Percentiles rank a stretch among this genome's conserved stretches.
These are phyloP conservation scores for Cathartes aura DNA, from an alignment of 2,113 vertebrate genomes.

Conservation along the genomic window DNA sequence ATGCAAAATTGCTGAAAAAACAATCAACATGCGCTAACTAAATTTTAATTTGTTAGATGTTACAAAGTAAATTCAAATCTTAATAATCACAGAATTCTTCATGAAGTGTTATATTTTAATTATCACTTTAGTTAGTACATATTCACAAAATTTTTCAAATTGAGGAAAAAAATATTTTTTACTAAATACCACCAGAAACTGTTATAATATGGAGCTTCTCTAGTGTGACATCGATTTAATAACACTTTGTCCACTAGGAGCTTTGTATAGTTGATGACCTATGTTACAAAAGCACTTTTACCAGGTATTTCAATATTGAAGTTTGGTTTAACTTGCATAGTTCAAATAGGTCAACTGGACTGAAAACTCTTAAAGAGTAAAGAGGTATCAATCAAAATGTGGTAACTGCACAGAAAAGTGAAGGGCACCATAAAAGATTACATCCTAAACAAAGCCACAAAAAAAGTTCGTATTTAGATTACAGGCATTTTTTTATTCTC, in stretches of 20 bases:
- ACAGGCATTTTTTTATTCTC: not conserved
- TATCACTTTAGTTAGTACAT: not conserved
- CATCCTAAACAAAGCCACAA: not conserved
- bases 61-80: not conserved
- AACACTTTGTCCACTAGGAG: not conserved
- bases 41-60: not conserved
- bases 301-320: not conserved
- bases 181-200: not conserved
- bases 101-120: not conserved
- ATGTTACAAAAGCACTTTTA: not conserved
- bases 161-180: fast-evolving
- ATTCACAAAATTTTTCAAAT: not conserved
- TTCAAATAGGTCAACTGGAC: not conserved
- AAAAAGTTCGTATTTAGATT: not conserved
- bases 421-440: not conserved
- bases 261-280: not conserved
- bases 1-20: constrained; percentile 31
- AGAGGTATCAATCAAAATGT: not conserved
- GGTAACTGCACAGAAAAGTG: not conserved
- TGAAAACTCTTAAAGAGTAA: not conserved
- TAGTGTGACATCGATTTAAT: not conserved
- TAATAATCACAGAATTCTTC: not conserved
- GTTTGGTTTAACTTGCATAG: not conserved
- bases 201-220: not conserved
- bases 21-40: not conserved